Conservation (phyloP, 2,888 invertebrate species). For the Athalia cordata region DNA sequence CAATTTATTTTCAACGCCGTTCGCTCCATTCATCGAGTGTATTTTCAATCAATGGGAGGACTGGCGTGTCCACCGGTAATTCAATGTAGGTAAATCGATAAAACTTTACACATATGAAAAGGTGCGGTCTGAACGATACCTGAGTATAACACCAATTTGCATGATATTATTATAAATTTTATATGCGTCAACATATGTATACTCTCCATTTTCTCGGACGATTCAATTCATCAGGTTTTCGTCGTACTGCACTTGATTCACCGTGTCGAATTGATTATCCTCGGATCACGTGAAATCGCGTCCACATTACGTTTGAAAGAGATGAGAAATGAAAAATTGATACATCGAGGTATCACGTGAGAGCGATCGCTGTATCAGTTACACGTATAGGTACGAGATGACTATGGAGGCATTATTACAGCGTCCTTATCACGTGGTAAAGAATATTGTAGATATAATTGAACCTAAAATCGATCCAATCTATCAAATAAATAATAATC, state of each 20-base stretch:
- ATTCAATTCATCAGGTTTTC: not conserved
- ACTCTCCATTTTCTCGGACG: not conserved
- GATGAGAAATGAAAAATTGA: too few relatives aligned
- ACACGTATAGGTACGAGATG: too few relatives aligned
- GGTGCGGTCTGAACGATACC: slow-evolving; percentile 14
- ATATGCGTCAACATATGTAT: not conserved
- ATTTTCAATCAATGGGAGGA: slow-evolving; percentile 25
- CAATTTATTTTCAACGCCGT: slow-evolving; percentile 14
- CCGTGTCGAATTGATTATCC: not conserved
- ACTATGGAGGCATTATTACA: not conserved
- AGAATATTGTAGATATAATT: slow-evolving; percentile 28
- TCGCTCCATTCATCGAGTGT: slow-evolving; percentile 5
- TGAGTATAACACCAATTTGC: not conserved
- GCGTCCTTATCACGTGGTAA: slow-evolving; percentile 1
- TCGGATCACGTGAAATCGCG: too few relatives aligned
- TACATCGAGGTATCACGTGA: too few relatives aligned
- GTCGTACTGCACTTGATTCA: not conserved
- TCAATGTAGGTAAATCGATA: slow-evolving; percentile 24
- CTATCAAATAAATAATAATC: slow-evolving; percentile 43
- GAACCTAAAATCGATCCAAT: slow-evolving; percentile 41
- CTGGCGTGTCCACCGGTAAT: slow-evolving; percentile 34
- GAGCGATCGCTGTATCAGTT: too few relatives aligned
- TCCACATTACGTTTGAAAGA: too few relatives aligned
- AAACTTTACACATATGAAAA: slow-evolving; percentile 14
- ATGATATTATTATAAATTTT: slow-evolving; percentile 36